Evolutionary conservation across 2,113 vertebrate genomes (phyloP).

Genomic region (Salvelinus fontinalis): DNA sequence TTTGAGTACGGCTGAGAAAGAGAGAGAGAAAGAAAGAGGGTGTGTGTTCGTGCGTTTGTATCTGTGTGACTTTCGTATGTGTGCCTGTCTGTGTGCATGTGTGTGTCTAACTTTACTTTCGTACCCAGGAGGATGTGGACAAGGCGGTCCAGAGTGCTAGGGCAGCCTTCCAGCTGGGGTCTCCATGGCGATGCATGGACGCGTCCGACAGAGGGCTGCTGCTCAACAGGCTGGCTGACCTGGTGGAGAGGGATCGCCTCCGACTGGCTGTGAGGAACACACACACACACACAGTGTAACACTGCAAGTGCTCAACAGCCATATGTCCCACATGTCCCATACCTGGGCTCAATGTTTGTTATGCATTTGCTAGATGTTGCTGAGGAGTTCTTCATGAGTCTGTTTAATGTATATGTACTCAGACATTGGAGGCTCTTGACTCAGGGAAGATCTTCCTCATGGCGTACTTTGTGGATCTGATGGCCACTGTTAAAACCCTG

Average conservation of each 20-base stretch:
- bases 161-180: conserved; percentile 83
- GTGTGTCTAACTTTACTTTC: not conserved
- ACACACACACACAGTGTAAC: not conserved
- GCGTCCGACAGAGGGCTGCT: conserved; percentile 83
- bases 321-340: conserved; percentile 7
- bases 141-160: conserved; percentile 84
- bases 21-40: too few species aligned
- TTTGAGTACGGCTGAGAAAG: too few species aligned
- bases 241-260: conserved; percentile 82
- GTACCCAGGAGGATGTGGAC: conserved; percentile 78
- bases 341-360: too few species aligned
- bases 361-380: not conserved
- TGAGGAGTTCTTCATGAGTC: not conserved
- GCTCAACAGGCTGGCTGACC: conserved; percentile 80
- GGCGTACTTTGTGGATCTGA: conserved; percentile 80
- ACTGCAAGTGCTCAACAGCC: not conserved
- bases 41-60: not conserved
- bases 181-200: conserved; percentile 85
- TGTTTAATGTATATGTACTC: not conserved
- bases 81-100: not conserved
- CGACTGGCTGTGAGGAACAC: conserved; percentile 80
- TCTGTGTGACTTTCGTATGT: not conserved
- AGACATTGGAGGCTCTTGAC: conserved; percentile 85
- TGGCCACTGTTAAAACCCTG: conserved; percentile 79
- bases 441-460: conserved; percentile 82